A percentile compares a stretch with the other conserved stretches of the same genome.
phyloP scores from a whole-genome alignment of 35 echinoderm and acorn worm species.

The Ophioderma brevispina region DNA sequence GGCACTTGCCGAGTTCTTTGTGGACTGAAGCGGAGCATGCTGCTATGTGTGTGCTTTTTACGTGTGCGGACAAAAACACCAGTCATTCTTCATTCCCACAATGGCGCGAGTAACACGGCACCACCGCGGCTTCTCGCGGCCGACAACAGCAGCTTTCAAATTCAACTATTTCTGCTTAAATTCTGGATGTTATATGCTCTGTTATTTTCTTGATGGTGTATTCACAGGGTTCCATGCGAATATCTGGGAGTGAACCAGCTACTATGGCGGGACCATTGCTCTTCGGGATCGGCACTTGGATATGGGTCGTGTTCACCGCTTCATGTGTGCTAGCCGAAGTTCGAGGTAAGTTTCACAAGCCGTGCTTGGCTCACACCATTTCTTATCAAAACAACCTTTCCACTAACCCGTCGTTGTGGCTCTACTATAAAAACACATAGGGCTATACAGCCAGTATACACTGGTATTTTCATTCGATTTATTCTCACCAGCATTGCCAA shows the following conservation, averaged over 20 bases:
- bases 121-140: not conserved
- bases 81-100: not conserved
- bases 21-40: not conserved
- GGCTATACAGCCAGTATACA: not conserved
- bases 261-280: not conserved
- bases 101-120: not conserved
- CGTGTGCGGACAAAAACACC: not conserved
- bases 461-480: constrained; percentile 6
- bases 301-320: not conserved
- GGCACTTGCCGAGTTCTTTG: not conserved
- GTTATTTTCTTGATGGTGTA: not conserved
- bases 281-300: not conserved
- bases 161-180: not conserved
- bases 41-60: not conserved
- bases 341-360: not conserved
- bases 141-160: not conserved
- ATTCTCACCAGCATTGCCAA: not conserved
- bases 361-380: not conserved
- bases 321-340: not conserved
- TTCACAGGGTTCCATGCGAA: not conserved
- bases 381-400: not conserved
- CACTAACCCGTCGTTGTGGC: constrained; percentile 1
- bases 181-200: not conserved
- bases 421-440: not conserved
- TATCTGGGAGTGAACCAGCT: not conserved